Evolutionary conservation across 1,140 invertebrate species (phyloP).

Genomic region (Idris sp.): DNA sequence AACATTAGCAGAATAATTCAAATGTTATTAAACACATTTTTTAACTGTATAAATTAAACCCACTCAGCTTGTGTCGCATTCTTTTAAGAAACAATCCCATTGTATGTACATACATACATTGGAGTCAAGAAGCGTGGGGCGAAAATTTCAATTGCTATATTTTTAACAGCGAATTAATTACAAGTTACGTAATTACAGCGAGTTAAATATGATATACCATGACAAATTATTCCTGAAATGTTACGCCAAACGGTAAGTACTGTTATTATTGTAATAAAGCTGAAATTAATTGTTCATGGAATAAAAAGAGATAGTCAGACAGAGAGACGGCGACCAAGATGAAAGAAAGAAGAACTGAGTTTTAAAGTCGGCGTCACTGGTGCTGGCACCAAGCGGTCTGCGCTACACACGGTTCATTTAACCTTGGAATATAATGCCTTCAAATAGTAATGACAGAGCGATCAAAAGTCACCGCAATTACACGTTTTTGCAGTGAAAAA

Average conservation of each 20-base stretch:
- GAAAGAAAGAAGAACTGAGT: slow-evolving; percentile 18
- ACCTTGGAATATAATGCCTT: slow-evolving; percentile 56
- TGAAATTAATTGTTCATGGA: slow-evolving; percentile 46
- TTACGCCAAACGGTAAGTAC: slow-evolving; percentile 30
- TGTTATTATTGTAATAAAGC: slow-evolving; percentile 40
- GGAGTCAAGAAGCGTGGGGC: slow-evolving; percentile 5
- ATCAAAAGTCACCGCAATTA: slow-evolving; percentile 22
- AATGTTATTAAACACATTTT: too few species aligned
- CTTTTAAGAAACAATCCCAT: too few species aligned
- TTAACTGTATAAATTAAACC: too few species aligned
- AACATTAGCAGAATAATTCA: too few species aligned
- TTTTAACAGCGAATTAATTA: slow-evolving; percentile 19
- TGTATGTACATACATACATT: too few species aligned
- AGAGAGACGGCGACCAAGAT: slow-evolving; percentile 2
- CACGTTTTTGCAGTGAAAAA: neutral
- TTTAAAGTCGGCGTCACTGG: slow-evolving; percentile 45
- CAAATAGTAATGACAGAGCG: slow-evolving; percentile 48
- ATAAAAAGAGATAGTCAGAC: slow-evolving; percentile 16
- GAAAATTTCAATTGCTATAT: slow-evolving; percentile 25
- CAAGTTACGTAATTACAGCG: slow-evolving; percentile 25
- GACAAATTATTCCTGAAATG: slow-evolving; percentile 43
- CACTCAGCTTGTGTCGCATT: too few species aligned
- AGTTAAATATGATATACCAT: slow-evolving; percentile 29
- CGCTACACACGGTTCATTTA: slow-evolving; percentile 65
- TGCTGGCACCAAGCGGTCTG: slow-evolving; percentile 76